Evolutionary conservation across 2,888 invertebrate genomes (phyloP), one percentile per base, ranked within the genome.

Genomic region (Brachylomia viminalis): DNA sequence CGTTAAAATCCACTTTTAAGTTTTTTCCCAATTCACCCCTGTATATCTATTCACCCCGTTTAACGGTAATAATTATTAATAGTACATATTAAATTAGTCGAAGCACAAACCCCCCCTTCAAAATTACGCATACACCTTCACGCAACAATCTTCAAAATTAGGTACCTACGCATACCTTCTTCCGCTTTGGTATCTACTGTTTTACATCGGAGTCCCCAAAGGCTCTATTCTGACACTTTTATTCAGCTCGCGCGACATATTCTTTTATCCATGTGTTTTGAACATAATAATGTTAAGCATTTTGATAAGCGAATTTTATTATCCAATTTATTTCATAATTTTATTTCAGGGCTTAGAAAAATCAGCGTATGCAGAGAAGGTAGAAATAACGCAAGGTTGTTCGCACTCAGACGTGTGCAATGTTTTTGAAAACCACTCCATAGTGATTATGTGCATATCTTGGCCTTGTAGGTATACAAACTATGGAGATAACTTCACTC

Each of bases 361-460:
- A 30, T 91, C 91, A 23, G 79, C 90, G 1, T 88, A 91, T 67
- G 79, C 82, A 64, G 95, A 96, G 85, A 95, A 92, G 86, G 86
- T 92, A 10, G 94, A 95, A 74, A 95, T 96, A 54, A 88, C 91
- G 11, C 92, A 94, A 79, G 96, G 94, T 23, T 93, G 93, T 77
- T 88, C 93, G 0, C 90, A 94, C 77, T 93, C 95, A 17, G 96
- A 96, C 75, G 83, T 96, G 38, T 96, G 95, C 82, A 95, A 95
- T 81, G 87, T 96, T 71, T 96, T 95, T 78, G 95, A 95, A 45
- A 92, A 93, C 10, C 77, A 92, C 69, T 94, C 95, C 0, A 89
- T 96, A 61, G 94, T 95, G 5, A 87, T 82, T 13, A 81, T 86
- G 38, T 94, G 92, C 75, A 92, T 96, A 83, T 91, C 91, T n/a